Percentiles rank a stretch among this genome's conserved stretches.
Conservation (phyloP, 2,888 invertebrate species). For the Drepana falcataria region DNA sequence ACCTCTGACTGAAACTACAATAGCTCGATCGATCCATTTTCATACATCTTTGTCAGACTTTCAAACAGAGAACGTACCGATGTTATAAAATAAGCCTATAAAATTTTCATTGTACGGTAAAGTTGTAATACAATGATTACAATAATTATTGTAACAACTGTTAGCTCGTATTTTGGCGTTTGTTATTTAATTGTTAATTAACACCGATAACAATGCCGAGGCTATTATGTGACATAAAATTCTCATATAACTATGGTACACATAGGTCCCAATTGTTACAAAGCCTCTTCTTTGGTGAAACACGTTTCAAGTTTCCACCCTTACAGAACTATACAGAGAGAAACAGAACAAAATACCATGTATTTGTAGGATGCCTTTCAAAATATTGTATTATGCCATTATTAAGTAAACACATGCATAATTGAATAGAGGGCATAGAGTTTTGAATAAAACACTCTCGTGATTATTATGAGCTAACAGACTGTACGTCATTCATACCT, state of each 20-base stretch:
- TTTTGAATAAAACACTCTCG: slow-evolving; percentile 19
- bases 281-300: slow-evolving; percentile 12
- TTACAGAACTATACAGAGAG: slow-evolving; percentile 18
- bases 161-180: slow-evolving; percentile 7
- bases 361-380: slow-evolving; percentile 30
- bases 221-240: slow-evolving; percentile 10
- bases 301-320: slow-evolving; percentile 11
- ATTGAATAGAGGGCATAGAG: slow-evolving; percentile 13
- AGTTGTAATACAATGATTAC: slow-evolving; percentile 14
- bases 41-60: neutral
- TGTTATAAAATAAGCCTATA: neutral
- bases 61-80: neutral
- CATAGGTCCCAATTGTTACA: slow-evolving; percentile 8
- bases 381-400: slow-evolving; percentile 39
- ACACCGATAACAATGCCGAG: slow-evolving; percentile 6
- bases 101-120: slow-evolving; percentile 6
- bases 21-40: neutral
- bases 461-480: slow-evolving; percentile 22
- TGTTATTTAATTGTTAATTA: slow-evolving; percentile 15
- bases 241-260: slow-evolving; percentile 6
- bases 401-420: slow-evolving; percentile 33
- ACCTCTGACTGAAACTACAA: too few species aligned
- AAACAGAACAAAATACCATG: slow-evolving; percentile 16
- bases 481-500: slow-evolving; percentile 14
- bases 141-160: slow-evolving; percentile 17